Evolutionary conservation across 1,140 invertebrate species (phyloP), one percentile per base, ranked within the genome.

Genomic region (Phocides pigmalion): DNA sequence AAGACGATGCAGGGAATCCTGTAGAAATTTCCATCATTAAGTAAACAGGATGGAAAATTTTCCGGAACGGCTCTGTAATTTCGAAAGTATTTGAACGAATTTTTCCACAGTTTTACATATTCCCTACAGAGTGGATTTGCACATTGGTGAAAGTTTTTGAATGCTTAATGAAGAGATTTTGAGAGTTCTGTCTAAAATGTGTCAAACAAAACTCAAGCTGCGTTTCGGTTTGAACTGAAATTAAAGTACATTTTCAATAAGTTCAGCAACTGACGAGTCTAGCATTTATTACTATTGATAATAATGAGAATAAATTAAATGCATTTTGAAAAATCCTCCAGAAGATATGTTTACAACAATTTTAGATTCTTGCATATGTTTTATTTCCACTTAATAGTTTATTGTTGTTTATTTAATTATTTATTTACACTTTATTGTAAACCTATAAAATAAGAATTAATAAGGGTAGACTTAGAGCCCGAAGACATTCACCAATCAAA

Each of bases 101-200:
- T 54, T 54, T 54, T 19, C 17, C 17, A 17, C 15, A 53, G 32
- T 19, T 54, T 20, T 41, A 53, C 50, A 19, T 41, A 22, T 37
- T 53, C 51, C 51, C 51, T 2, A 41, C 51, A 54, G 17, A 53
- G 19, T 41, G 16, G 19, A 41, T 54, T 54, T 41, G 19, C 51
- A 54, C 35, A 54, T 54, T 12, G 6, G 15, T 11, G 35, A 54
- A 54, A 54, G 51, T 41, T 54, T 54, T 41, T 54, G 51, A 54
- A 54, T 54, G 35, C 37, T 22, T 41, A 54, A 54, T 54, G 51
- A 41, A 54, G 35, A 41, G 17, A 54, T 54, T 54, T 41, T 39
- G 51, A 11, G 51, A 41, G 35, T 54, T 54, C 19, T 41, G 41
- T 54, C 17, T 14, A 12, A 41, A 54, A 54, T 54, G 17, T 22